phyloP scores from a whole-genome alignment of 2,113 vertebrate genomes.

The Neomonachus schauinslandi region DNA sequence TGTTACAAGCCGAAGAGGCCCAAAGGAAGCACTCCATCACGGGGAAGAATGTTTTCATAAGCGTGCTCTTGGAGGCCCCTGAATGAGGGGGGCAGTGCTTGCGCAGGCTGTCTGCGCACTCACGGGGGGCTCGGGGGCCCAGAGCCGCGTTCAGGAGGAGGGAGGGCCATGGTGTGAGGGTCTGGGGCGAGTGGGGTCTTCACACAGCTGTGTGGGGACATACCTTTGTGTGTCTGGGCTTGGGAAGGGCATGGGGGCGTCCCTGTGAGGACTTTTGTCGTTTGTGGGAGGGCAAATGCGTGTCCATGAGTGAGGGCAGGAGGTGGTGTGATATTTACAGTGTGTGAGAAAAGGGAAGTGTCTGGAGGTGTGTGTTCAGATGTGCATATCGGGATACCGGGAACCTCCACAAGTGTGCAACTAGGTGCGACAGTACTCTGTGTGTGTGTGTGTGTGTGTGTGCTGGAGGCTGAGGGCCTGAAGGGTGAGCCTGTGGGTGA shows the following conservation, averaged over 20 bases:
- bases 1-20: constrained; percentile 80
- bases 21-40: constrained; percentile 76
- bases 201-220: rapidly evolving
- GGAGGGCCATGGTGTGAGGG: rapidly evolving
- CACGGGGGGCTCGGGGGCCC: rapidly evolving
- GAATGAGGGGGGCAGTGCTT: rapidly evolving
- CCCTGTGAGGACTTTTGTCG: neutral
- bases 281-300: too few relatives aligned
- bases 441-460: neutral
- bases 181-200: too few relatives aligned
- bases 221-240: too few relatives aligned
- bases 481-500: too few relatives aligned
- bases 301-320: neutral
- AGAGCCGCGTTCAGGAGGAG: neutral
- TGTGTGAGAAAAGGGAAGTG: too few relatives aligned
- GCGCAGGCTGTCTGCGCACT: neutral
- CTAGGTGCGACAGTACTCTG: neutral
- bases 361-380: neutral
- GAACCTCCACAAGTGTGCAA: neutral
- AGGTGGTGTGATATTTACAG: neutral
- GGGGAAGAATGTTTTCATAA: constrained; percentile 19
- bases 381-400: rapidly evolving
- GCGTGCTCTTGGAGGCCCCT: neutral
- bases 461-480: too few relatives aligned
- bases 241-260: rapidly evolving